Evolutionary conservation across 2,113 vertebrate genomes (phyloP), one percentile per base, ranked within the genome.

Genomic region (Canis aureus): DNA sequence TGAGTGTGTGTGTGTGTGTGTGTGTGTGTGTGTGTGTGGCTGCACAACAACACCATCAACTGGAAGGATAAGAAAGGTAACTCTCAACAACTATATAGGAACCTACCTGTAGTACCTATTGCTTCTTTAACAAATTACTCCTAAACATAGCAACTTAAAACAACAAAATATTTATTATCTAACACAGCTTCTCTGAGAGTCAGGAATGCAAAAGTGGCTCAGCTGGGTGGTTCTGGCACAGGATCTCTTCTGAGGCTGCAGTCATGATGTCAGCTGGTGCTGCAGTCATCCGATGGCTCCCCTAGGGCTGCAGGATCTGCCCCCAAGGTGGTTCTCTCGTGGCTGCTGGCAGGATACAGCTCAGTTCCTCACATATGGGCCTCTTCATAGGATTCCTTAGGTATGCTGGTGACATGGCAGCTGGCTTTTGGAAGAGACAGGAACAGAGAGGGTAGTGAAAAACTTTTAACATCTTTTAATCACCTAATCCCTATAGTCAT

Each of bases 1-100:
- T 49, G 25, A 25, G 25, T 64, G 25, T 29, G 62, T 64, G 62
- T 25, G 6, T 25, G 11, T 0, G 20, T 8, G 22, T 71, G 8
- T 1, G 5, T 71, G 8, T 1, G 10, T 15, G 5, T 1, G 16
- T 49, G 23, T 15, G 20, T 35, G 51, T 0, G 6, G 53, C 9
- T 87, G 60, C 19, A 53, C 23, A 32, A 76, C 10, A 17, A 51
- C 2, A 32, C 91, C 69, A 15, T 64, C 69, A 4, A 35, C n/a
- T 71, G 81, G 49, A 74, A 13, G 32, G 69, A 49, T 67, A n/a
- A 53, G 69, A 10, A 20, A 57, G 35, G 35, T 15, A 16, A 67
- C 11, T 9, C 51, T 32, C 17, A 0, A 35, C 22, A 80, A 29
- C 29, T 51, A 10, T 27, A 27, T 23, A 38, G 73, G 11, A 17